Evolutionary conservation across 2,797 vertebrate species (phyloP), one percentile per base, ranked within the genome.

Genomic region (Sternarchorhynchus goeldii): DNA sequence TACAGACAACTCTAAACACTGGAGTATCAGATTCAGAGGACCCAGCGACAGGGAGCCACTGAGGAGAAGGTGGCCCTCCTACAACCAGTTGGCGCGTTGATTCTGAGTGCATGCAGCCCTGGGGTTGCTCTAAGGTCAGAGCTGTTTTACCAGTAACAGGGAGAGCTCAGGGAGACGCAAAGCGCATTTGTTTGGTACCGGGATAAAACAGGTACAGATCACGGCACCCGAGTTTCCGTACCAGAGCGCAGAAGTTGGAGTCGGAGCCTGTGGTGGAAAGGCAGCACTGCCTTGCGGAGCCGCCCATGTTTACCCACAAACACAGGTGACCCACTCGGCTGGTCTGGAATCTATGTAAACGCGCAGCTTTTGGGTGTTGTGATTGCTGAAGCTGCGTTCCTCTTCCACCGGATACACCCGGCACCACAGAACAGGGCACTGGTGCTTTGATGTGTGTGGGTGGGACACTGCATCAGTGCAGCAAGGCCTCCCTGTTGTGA

Each of bases 261-360:
- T 25, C 25, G 25, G 25, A 25, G 25, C 25, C 25, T 25, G 25
- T 1, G 25, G 25, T 25, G 25, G 25, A 25, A 1, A 1, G 25
- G 25, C 25, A 25, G 25, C 25, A 25, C 25, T 25, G 39, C 39
- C 39, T 10, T 10, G 10, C 10, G 39, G 25, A 32, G 32, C 59
- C 63, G 18, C 72, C 78, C 45, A 65, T 79, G 73, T 85, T 85
- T 81, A 79, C 78, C 76, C 77, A 21, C 57, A 76, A 78, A 81
- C 67, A 85, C 81, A 78, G 81, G 72, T 82, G 72, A 82, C 65
- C 20, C 62, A 57, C 50, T 63, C 36, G 77, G 58, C 56, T 56
- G 73, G 70, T 63, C 36, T 12, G 18, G 57, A 39, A 20, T 25
- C 29, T 18, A 6, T 16, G 63, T 20, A 53, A 56, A 55, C 18